These are phyloP conservation scores for Epinephelus malabaricus DNA, from an alignment of 2,797 vertebrate genomes.

Conservation along the genomic window DNA sequence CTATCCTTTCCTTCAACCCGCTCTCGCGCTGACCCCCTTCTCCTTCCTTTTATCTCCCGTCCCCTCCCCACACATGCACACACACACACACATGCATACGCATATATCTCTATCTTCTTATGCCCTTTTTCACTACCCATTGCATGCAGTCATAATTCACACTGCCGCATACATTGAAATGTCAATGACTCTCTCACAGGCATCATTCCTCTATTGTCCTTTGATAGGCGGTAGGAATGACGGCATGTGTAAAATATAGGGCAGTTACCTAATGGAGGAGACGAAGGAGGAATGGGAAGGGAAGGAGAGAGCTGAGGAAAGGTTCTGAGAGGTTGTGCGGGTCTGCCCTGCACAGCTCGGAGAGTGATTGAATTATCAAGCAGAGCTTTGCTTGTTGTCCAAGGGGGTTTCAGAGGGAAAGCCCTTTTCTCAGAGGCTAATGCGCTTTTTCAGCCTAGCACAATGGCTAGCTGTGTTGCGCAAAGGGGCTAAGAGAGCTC, in stretches of 20 bases:
- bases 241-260: slow-evolving; percentile 76
- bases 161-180: slow-evolving; percentile 78
- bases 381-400: slow-evolving; percentile 81
- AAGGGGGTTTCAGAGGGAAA: slow-evolving; percentile 74
- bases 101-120: slow-evolving; percentile 64
- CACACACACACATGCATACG: not conserved
- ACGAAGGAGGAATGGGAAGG: slow-evolving; percentile 32
- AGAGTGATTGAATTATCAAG: slow-evolving; percentile 86
- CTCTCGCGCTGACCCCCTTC: slow-evolving; percentile 72
- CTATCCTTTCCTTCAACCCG: slow-evolving; percentile 73
- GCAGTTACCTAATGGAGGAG: slow-evolving; percentile 81
- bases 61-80: slow-evolving; percentile 25
- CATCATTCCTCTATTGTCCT: slow-evolving; percentile 81
- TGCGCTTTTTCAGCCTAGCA: slow-evolving; percentile 81
- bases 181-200: slow-evolving; percentile 77
- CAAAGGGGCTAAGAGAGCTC: slow-evolving; percentile 76
- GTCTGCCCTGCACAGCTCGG: slow-evolving; percentile 56
- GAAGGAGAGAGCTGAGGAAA: slow-evolving; percentile 43
- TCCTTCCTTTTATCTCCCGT: slow-evolving; percentile 69
- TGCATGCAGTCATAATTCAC: slow-evolving; percentile 74
- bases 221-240: slow-evolving; percentile 77
- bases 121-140: slow-evolving; percentile 74
- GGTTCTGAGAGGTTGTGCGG: slow-evolving; percentile 44
- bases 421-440: slow-evolving; percentile 79
- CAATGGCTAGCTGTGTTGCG: slow-evolving; percentile 81